These are phyloP conservation scores for Stenchaetothrips biformis DNA, from an alignment of 2,888 invertebrate species.

Conservation along the genomic window DNA sequence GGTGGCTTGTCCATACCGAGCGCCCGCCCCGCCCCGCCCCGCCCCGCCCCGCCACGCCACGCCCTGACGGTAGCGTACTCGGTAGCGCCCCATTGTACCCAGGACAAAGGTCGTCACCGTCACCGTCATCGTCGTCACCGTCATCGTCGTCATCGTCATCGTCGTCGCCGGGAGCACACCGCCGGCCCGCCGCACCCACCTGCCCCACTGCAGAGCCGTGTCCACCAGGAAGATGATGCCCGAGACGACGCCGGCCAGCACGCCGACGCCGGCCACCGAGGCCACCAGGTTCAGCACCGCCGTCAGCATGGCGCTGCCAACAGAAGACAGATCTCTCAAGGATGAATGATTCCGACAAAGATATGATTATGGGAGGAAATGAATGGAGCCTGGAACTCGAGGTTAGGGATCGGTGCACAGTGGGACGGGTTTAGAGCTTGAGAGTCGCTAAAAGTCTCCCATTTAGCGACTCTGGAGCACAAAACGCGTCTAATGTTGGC, in stretches of 20 bases:
- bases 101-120: background rate
- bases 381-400: too few species aligned
- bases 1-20: background rate
- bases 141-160: too few species aligned
- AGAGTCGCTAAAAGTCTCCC: too few species aligned
- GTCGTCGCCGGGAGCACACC: too few species aligned
- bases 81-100: background rate
- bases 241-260: conserved; percentile 10
- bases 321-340: too few species aligned
- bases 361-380: too few species aligned
- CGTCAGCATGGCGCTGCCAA: background rate
- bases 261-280: background rate
- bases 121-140: background rate
- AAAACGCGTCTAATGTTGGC: too few species aligned
- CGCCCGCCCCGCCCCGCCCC: background rate
- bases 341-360: too few species aligned
- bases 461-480: too few species aligned
- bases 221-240: conserved; percentile 20
- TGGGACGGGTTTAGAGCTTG: too few species aligned
- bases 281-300: conserved; percentile 11
- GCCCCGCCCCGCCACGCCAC: background rate
- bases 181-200: background rate
- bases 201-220: background rate
- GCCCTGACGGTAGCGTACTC: background rate
- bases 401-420: too few species aligned